These are phyloP conservation scores for Dasyornis broadbenti DNA, from an alignment of 2,113 vertebrate species.

Conservation along the genomic window DNA sequence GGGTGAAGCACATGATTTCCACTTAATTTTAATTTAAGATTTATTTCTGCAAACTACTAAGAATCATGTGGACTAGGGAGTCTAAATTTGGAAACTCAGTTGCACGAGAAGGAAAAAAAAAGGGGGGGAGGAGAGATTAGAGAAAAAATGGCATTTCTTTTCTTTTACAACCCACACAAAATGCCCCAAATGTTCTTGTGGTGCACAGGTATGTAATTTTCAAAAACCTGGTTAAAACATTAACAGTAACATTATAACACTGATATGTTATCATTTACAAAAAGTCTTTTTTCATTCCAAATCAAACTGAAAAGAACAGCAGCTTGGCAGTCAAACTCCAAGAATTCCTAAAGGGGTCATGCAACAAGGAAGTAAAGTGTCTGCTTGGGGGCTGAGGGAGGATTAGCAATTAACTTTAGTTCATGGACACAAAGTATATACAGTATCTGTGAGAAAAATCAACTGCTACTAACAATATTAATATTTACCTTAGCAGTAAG, in stretches of 20 bases:
- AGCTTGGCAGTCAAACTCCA: background rate
- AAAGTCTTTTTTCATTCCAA: background rate
- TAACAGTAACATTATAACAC: background rate
- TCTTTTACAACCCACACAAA: background rate
- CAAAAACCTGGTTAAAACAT: background rate
- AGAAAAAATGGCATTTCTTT: background rate
- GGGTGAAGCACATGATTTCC: background rate
- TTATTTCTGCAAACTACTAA: background rate
- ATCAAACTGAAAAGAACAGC: background rate
- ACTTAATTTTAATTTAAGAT: background rate
- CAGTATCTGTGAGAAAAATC: background rate
- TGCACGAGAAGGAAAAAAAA: background rate
- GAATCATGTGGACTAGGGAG: background rate
- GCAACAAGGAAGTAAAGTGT: background rate
- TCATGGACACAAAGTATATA: background rate
- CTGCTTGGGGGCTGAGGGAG: background rate
- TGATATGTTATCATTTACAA: background rate
- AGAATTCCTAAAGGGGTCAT: background rate
- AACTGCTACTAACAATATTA: background rate
- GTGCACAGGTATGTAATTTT: background rate
- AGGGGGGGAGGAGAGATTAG: background rate
- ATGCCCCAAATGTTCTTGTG: background rate
- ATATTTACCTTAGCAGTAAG: background rate
- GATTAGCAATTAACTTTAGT: background rate
- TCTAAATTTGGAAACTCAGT: background rate